These are phyloP conservation scores for Coelopa frigida DNA, from an alignment of 1,140 invertebrate species.

Conservation along the genomic window DNA sequence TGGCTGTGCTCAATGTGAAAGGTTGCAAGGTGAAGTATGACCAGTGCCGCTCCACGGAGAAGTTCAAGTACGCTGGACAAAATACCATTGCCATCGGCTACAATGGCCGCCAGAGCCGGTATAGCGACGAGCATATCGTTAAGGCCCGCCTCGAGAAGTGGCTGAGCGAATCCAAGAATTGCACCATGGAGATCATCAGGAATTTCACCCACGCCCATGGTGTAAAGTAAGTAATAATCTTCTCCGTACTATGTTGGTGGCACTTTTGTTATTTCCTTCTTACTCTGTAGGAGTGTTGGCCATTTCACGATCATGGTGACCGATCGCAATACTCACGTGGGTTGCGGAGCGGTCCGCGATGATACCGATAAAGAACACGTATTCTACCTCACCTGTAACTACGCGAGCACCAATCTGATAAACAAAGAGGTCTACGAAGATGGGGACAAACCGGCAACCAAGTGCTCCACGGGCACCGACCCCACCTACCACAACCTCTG, in stretches of 20 bases:
- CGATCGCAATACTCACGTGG: conserved; percentile 29
- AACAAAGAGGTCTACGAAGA: conserved; percentile 27
- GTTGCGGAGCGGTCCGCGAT: conserved; percentile 22
- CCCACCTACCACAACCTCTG: conserved; percentile 25
- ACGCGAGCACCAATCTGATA: conserved; percentile 29
- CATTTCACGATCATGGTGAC: conserved; percentile 35
- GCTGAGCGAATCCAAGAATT: background rate
- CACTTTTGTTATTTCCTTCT: background rate
- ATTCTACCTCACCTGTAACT: conserved; percentile 33
- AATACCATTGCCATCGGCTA: background rate
- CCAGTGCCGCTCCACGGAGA: background rate
- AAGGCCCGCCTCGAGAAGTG: no score
- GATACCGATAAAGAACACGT: conserved; percentile 16
- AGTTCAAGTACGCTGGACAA: conserved; percentile 1
- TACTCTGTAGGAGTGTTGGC: conserved; percentile 21
- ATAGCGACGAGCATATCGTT: no score
- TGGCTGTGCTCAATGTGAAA: conserved; percentile 3
- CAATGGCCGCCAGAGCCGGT: no score
- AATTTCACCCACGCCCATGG: no score
- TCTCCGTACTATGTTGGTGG: background rate
- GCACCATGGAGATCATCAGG: background rate
- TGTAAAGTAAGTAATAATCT: background rate
- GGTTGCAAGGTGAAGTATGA: background rate
- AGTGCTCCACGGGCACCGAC: conserved; percentile 31
- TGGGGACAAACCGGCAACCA: conserved; percentile 18